Conservation (phyloP, 2,888 invertebrate genomes). For the Lepas anatifera region DNA sequence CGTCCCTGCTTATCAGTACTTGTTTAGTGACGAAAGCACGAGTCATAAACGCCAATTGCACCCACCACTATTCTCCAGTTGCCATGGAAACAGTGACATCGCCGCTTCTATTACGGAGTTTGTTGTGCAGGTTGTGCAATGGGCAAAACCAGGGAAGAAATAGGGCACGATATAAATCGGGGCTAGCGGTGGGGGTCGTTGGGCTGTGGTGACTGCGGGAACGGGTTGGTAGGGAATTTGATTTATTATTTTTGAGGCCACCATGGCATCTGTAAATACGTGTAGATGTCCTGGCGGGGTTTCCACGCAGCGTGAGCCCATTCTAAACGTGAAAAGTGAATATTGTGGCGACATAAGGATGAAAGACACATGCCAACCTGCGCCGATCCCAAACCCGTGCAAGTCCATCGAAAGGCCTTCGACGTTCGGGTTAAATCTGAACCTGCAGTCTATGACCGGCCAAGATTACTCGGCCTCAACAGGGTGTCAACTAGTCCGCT, state of each 20-base stretch:
- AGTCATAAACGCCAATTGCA: no score
- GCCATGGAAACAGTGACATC: background rate
- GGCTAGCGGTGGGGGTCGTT: background rate
- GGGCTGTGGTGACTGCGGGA: no score
- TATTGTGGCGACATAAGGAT: background rate
- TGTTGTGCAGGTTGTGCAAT: background rate
- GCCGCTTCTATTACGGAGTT: background rate
- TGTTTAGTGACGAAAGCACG: no score
- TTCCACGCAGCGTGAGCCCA: background rate
- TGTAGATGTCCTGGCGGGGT: background rate
- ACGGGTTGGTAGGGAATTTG: background rate
- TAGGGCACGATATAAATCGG: background rate
- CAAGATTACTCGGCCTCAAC: background rate
- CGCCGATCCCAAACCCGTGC: background rate
- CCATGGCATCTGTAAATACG: background rate
- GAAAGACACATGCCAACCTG: background rate
- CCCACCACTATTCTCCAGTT: background rate
- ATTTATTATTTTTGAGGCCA: background rate
- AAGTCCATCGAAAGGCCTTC: background rate
- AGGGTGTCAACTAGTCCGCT: background rate
- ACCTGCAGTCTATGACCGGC: background rate
- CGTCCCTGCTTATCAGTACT: no score
- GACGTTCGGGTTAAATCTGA: background rate
- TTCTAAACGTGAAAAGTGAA: background rate
- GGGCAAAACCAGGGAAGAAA: no score